Evolutionary conservation across 2,113 vertebrate genomes (phyloP), one percentile per base, ranked within the genome.

Genomic region (Aepyceros melampus): DNA sequence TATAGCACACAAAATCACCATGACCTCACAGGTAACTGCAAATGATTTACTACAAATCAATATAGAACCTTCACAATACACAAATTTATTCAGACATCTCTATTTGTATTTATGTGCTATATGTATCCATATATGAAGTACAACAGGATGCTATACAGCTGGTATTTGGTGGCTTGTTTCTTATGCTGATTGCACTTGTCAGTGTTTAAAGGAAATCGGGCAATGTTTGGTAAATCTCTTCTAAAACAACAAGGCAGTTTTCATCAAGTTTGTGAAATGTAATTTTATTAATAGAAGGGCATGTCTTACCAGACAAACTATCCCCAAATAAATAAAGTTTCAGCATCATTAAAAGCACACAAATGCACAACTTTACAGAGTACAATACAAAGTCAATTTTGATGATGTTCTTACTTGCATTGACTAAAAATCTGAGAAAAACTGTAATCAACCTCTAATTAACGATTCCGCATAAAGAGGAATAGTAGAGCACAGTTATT

Each of bases 181-280:
- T 85, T 19, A 62, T 5, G 55, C 33, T 33, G 2, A 90, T 0
- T 40, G 40, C 3, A 33, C 2, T 40, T 40, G 79, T 23, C 53
- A 56, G 7, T 53, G 23, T 85, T 83, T 55, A 60, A 91, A 97
- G 62, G 55, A 89, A 56, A 91, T 2, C 29, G 55, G 23, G 27
- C 60, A 55, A 51, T 27, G 12, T 45, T 56, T 31, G 23, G 11
- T 62, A 91, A 86, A 43, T 71, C 25, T 94, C 29, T 92, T 85
- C 43, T 43, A 60, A 1, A 87, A 58, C 40, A 89, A 97, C 36
- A 79, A 92, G 78, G 64, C 87, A 87, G 87, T 97, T 96, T 96
- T 95, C 86, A 97, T 97, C 67, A 93, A 97, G 94, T 97, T 91
- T 98, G 89, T 95, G 98, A 98, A 98, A 97, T 97, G 96, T 94